Evolutionary conservation across 2,888 invertebrate genomes (phyloP).

Genomic region (Eupithecia pulchellata): DNA sequence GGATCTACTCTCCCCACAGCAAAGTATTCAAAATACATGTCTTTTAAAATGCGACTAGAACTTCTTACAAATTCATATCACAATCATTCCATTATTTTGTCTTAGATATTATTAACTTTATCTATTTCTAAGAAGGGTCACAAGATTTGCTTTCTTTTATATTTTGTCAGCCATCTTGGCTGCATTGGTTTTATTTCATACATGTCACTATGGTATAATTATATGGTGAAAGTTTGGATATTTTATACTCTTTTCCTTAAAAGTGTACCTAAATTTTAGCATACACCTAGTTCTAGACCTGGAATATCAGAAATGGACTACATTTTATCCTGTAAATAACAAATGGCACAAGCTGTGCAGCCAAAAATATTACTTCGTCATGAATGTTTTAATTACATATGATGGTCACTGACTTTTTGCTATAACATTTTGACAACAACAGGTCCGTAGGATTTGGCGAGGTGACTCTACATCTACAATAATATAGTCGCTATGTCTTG

Average conservation of each 20-base stretch:
- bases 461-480: not conserved
- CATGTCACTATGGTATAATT: too few species aligned
- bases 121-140: not conserved
- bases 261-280: not conserved
- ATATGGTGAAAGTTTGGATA: not conserved
- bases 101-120: slow-evolving; percentile 2
- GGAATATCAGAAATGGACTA: not conserved
- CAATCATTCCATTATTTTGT: slow-evolving; percentile 14
- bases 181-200: not conserved
- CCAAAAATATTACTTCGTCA: not conserved
- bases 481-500: slow-evolving; percentile 19
- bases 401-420: not conserved
- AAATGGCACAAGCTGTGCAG: not conserved
- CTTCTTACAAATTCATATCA: slow-evolving; percentile 23
- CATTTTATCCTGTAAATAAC: not conserved
- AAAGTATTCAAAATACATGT: slow-evolving; percentile 28
- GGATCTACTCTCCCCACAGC: slow-evolving; percentile 9
- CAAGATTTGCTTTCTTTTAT: not conserved
- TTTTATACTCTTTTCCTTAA: not conserved
- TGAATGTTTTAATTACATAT: not conserved
- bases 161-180: not conserved
- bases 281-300: not conserved
- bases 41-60: slow-evolving; percentile 31
- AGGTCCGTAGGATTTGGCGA: not conserved
- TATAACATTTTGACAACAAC: not conserved